These are phyloP conservation scores for Lacerta agilis DNA, from an alignment of 2,797 vertebrate genomes.

Conservation along the genomic window DNA sequence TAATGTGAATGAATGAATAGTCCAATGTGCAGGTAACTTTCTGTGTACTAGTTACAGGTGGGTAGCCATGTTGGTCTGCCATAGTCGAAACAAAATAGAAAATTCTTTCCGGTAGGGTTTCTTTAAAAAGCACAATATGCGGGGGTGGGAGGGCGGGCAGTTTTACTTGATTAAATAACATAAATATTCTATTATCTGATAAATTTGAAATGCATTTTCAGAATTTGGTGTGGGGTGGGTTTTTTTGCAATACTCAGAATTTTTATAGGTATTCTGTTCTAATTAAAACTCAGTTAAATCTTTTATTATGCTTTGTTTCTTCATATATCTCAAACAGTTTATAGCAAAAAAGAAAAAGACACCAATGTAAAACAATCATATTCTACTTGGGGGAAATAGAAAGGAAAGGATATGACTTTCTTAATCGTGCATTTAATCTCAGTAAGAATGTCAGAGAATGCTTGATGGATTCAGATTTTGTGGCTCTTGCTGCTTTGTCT, in stretches of 20 bases:
- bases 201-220: background rate
- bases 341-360: background rate
- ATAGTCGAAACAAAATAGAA: too few relatives aligned
- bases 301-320: background rate
- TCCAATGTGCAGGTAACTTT: background rate
- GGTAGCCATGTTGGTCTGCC: too few relatives aligned
- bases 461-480: background rate
- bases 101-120: background rate
- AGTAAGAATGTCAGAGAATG: background rate
- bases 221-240: background rate
- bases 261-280: background rate
- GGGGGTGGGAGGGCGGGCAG: background rate
- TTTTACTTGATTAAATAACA: conserved; percentile 7
- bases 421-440: background rate
- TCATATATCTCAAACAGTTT: background rate
- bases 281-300: conserved; percentile 7
- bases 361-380: background rate
- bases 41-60: too few relatives aligned
- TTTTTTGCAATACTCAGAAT: background rate
- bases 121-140: background rate
- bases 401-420: background rate
- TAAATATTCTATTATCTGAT: background rate
- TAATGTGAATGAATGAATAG: background rate
- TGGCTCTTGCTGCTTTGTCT: background rate
- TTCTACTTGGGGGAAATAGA: background rate